Evolutionary conservation across 1,140 invertebrate genomes (phyloP).

Genomic region (Papilio glaucus): DNA sequence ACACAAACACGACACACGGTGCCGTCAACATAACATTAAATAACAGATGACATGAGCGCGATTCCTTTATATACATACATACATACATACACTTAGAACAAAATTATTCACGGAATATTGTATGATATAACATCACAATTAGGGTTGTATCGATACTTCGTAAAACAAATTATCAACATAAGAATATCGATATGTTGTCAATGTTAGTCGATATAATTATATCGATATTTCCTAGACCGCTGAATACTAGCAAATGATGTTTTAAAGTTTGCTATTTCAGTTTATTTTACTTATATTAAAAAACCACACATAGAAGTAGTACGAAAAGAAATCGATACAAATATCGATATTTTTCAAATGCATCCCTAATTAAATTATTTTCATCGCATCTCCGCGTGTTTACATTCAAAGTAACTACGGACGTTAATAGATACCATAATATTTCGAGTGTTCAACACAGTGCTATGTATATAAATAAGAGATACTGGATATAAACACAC

Average conservation of each 20-base stretch:
- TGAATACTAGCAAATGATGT: too few species aligned
- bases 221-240: not conserved
- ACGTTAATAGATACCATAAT: conserved; percentile 46
- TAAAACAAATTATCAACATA: conserved; percentile 15
- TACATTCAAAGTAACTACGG: conserved; percentile 42
- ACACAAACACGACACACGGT: conserved; percentile 66
- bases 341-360: conserved; percentile 15
- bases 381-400: not conserved
- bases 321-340: conserved; percentile 9
- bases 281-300: not conserved
- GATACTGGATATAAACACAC: conserved; percentile 42
- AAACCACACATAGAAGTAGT: conserved; percentile 20
- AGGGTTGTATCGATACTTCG: not conserved
- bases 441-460: conserved; percentile 62
- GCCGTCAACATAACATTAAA: conserved; percentile 56
- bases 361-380: not conserved
- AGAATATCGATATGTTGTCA: not conserved
- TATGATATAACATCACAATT: not conserved
- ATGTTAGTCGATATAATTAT: conserved; percentile 3
- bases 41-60: conserved; percentile 41
- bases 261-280: too few species aligned
- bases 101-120: not conserved
- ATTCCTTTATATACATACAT: conserved; percentile 39
- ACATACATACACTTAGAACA: conserved; percentile 30
- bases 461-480: conserved; percentile 43